Conservation (phyloP, 2,797 vertebrate genomes). For the Anguilla marmorata region DNA sequence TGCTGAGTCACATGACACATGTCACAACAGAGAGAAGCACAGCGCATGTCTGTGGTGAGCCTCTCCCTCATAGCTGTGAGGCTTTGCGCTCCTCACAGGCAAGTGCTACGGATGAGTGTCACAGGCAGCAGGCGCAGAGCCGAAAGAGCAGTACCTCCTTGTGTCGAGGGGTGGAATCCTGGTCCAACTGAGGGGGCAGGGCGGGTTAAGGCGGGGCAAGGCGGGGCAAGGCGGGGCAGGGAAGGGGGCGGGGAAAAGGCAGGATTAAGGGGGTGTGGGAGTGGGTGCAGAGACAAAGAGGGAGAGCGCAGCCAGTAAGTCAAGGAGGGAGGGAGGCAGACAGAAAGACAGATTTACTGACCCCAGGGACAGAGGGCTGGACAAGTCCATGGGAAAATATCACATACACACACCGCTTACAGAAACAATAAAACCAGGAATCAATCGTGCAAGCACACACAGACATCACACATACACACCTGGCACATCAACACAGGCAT, state of each 20-base stretch:
- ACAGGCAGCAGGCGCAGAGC: slow-evolving; percentile 18
- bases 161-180: slow-evolving; percentile 91
- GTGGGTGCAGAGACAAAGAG: slow-evolving; percentile 41
- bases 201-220: slow-evolving; percentile 62
- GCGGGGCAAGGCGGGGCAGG: slow-evolving; percentile 52
- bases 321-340: slow-evolving; percentile 44
- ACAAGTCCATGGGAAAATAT: slow-evolving; percentile 14
- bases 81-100: not conserved
- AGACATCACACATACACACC: slow-evolving; percentile 15
- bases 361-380: slow-evolving; percentile 13
- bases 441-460: slow-evolving; percentile 20
- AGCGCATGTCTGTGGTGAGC: not conserved
- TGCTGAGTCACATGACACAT: not conserved
- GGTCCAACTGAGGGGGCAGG: slow-evolving; percentile 85
- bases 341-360: slow-evolving; percentile 20
- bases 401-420: slow-evolving; percentile 28
- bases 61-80: not conserved
- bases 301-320: slow-evolving; percentile 34
- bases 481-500: not conserved
- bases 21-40: slow-evolving; percentile 4
- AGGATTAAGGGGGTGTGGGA: slow-evolving; percentile 41
- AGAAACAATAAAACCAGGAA: not conserved
- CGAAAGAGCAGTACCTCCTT: slow-evolving; percentile 85
- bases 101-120: slow-evolving; percentile 5
- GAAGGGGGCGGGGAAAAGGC: slow-evolving; percentile 5